Evolutionary conservation across 2,888 invertebrate species (phyloP).

Genomic region (Himalopsyche kuldschensis): DNA sequence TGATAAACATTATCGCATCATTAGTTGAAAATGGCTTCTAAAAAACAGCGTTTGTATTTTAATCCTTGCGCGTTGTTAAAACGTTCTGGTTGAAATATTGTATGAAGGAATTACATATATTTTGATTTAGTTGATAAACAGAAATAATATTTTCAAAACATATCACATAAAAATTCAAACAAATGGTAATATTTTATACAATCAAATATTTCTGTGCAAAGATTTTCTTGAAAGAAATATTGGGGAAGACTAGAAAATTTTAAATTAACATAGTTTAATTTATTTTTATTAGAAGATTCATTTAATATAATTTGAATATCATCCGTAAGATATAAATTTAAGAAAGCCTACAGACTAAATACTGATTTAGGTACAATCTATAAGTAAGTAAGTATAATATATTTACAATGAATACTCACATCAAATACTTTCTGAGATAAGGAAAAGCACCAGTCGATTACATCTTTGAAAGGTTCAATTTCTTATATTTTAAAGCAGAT

Average conservation of each 20-base stretch:
- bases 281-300: not conserved
- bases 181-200: not conserved
- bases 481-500: too few relatives aligned
- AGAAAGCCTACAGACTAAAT: conserved; percentile 13
- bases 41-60: too few relatives aligned
- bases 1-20: too few relatives aligned
- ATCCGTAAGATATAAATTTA: too few relatives aligned
- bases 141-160: not conserved
- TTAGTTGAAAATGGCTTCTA: too few relatives aligned
- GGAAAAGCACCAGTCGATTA: too few relatives aligned
- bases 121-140: not conserved
- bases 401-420: not conserved
- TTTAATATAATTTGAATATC: too few relatives aligned
- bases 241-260: conserved; percentile 23
- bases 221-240: conserved; percentile 2
- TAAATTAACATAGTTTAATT: conserved; percentile 1
- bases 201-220: not conserved
- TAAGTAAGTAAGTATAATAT: not conserved
- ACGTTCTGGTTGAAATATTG: not conserved
- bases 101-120: not conserved
- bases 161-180: conserved; percentile 9
- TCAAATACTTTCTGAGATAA: not conserved
- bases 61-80: not conserved
- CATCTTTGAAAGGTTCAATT: too few relatives aligned
- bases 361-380: conserved; percentile 26